phyloP scores from a whole-genome alignment of 2,888 invertebrate species.

The Phania funesta region DNA sequence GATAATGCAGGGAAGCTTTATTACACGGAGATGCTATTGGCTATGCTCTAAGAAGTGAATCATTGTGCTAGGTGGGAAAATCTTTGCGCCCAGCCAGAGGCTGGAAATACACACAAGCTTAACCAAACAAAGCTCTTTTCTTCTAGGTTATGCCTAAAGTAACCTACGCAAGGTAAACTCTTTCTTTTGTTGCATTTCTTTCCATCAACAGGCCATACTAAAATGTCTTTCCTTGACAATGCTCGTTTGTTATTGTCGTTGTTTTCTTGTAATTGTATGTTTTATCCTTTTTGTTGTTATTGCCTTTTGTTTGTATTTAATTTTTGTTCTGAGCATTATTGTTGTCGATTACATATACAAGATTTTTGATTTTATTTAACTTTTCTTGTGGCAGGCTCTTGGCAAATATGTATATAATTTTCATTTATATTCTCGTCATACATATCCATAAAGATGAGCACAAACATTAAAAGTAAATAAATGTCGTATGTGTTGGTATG shows the following conservation, averaged over 20 bases:
- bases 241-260: constrained; percentile 22
- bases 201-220: neutral
- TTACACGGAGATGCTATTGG: too few relatives aligned
- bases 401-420: constrained; percentile 63
- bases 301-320: neutral
- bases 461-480: constrained; percentile 16
- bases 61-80: too few relatives aligned
- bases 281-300: neutral
- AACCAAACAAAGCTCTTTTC: too few relatives aligned
- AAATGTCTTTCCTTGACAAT: neutral
- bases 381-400: constrained; percentile 63
- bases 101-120: too few relatives aligned
- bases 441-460: neutral
- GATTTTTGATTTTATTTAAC: constrained; percentile 65
- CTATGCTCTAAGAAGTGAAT: too few relatives aligned
- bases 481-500: too few relatives aligned
- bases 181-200: neutral
- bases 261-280: constrained; percentile 23
- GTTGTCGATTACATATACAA: constrained; percentile 46
- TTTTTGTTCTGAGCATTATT: constrained; percentile 25
- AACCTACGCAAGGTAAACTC: too few relatives aligned
- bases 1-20: too few relatives aligned
- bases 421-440: neutral
- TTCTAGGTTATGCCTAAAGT: too few relatives aligned
- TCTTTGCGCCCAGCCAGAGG: too few relatives aligned